Conservation (phyloP, 2,113 vertebrate genomes). For the Neopipo cinnamomea region DNA sequence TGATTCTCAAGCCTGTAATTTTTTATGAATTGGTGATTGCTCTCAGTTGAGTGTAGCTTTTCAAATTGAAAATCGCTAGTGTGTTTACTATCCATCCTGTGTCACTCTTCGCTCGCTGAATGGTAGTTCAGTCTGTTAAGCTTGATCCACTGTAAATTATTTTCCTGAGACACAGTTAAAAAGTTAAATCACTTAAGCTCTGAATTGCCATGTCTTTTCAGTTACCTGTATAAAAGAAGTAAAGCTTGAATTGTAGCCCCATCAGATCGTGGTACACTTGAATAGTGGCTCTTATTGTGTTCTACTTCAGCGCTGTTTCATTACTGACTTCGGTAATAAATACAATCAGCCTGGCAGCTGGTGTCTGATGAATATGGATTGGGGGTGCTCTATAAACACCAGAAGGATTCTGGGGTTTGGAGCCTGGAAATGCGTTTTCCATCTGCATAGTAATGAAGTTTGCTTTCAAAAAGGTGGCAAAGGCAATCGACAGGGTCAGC, state of each 20-base stretch:
- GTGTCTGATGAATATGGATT: neutral
- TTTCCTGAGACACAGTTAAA: neutral
- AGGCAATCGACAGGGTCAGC: neutral
- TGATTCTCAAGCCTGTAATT: neutral
- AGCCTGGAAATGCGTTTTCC: neutral
- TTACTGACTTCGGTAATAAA: constrained; percentile 27
- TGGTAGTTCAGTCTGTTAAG: neutral
- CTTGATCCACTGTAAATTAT: neutral
- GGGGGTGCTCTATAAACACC: neutral
- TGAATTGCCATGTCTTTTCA: neutral
- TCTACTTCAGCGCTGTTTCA: neutral
- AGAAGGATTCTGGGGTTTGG: neutral
- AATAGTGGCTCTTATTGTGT: neutral
- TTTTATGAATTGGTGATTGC: neutral
- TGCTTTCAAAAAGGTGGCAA: neutral
- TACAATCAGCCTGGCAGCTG: neutral
- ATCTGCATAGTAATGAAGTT: neutral
- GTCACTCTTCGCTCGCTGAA: neutral
- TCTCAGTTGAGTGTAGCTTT: neutral
- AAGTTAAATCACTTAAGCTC: neutral
- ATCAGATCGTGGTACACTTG: neutral
- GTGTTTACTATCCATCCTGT: neutral
- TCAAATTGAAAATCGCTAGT: neutral
- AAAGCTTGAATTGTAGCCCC: neutral
- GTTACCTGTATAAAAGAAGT: neutral